These are phyloP conservation scores for Furcula furcula DNA, from an alignment of 2,888 invertebrate genomes.

Conservation along the genomic window DNA sequence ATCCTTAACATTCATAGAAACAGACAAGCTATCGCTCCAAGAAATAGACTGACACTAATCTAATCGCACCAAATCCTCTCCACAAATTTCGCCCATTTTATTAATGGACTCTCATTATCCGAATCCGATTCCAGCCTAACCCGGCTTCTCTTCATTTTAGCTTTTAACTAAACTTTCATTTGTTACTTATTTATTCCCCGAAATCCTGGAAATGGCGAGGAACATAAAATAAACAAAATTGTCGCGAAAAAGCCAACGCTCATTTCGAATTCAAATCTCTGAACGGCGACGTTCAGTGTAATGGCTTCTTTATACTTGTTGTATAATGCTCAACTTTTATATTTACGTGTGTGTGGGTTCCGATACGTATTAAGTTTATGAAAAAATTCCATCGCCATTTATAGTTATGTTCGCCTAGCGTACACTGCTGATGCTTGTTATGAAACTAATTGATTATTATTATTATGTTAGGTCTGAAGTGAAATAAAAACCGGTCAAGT, in stretches of 20 bases:
- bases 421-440: no score
- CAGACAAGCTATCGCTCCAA: not conserved
- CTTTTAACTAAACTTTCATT: constrained; percentile 17
- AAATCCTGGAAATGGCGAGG: constrained; percentile 11
- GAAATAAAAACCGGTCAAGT: no score
- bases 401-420: no score
- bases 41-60: not conserved
- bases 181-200: constrained; percentile 17
- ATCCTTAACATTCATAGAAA: not conserved
- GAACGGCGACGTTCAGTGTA: constrained; percentile 22
- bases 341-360: not conserved
- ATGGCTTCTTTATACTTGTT: constrained; percentile 23
- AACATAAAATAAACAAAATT: constrained; percentile 21
- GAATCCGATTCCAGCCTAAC: constrained; percentile 10
- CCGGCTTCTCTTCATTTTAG: constrained; percentile 12
- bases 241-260: constrained; percentile 17
- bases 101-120: constrained; percentile 8
- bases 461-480: no score
- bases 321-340: constrained; percentile 21
- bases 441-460: no score
- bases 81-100: constrained; percentile 8
- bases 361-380: not conserved
- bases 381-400: no score
- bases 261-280: constrained; percentile 28
- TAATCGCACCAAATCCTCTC: constrained; percentile 2